These are phyloP conservation scores for Sipha maydis DNA, from an alignment of 2,888 invertebrate genomes.

Conservation along the genomic window DNA sequence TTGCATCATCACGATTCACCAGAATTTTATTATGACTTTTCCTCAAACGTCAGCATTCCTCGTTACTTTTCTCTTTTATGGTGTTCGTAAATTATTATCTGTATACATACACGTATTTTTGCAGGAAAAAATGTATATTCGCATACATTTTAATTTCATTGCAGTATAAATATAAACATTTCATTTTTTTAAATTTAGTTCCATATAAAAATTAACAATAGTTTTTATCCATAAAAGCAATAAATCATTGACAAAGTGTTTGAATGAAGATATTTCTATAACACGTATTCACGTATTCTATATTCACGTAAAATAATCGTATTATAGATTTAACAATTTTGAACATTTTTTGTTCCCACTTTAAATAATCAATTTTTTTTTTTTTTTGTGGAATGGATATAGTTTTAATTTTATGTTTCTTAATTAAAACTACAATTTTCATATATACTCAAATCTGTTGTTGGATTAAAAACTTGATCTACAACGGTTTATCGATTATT, in stretches of 20 bases:
- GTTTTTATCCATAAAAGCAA: background rate
- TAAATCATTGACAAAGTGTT: no score
- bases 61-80: slow-evolving; percentile 20
- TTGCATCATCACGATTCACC: background rate
- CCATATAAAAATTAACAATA: background rate
- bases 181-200: background rate
- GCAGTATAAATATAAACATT: background rate
- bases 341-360: no score
- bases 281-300: no score
- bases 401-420: no score
- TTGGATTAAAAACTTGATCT: background rate
- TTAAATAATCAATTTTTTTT: no score
- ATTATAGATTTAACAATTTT: no score
- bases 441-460: background rate
- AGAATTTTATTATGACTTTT: slow-evolving; percentile 20
- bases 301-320: no score
- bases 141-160: background rate
- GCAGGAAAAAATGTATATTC: no score
- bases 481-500: background rate
- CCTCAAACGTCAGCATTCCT: background rate
- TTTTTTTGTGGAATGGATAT: no score
- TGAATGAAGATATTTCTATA: no score
- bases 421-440: no score
- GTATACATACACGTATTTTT: background rate
- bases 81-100: slow-evolving; percentile 14